phyloP scores from a whole-genome alignment of 1,140 invertebrate genomes.

The Drosophila arawakana region DNA sequence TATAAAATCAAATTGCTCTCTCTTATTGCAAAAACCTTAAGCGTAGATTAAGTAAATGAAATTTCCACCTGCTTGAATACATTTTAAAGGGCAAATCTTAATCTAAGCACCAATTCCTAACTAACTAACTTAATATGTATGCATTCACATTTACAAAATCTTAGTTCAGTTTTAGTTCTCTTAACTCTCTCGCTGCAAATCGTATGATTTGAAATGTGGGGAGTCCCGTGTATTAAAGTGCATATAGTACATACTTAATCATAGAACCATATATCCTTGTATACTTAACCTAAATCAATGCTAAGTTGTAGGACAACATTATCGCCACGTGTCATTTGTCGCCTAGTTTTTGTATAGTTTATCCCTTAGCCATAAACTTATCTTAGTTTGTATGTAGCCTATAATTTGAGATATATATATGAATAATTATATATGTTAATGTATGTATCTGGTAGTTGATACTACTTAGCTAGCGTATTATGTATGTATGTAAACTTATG shows the following conservation, averaged over 20 bases:
- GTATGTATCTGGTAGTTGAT: constrained; percentile 22
- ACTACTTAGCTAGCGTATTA: constrained; percentile 44
- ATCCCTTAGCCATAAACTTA: constrained; percentile 42
- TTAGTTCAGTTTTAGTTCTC: constrained; percentile 24
- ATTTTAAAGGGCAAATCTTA: constrained; percentile 51
- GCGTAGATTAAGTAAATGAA: constrained; percentile 67
- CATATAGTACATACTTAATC: constrained; percentile 40
- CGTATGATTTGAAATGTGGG: background rate
- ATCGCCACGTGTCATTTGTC: constrained; percentile 51
- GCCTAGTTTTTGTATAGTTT: constrained; percentile 53
- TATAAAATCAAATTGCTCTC: background rate
- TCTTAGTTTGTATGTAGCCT: constrained; percentile 32
- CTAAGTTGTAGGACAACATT: constrained; percentile 52
- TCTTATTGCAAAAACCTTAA: constrained; percentile 39
- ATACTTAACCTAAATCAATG: constrained; percentile 35
- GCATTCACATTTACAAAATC: constrained; percentile 8
- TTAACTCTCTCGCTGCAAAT: background rate
- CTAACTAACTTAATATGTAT: constrained; percentile 28
- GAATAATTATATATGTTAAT: constrained; percentile 15
- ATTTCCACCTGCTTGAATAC: constrained; percentile 74
- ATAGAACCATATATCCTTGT: constrained; percentile 25
- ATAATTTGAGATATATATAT: constrained; percentile 25
- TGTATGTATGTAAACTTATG: constrained; percentile 56
- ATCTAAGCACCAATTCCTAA: constrained; percentile 49
- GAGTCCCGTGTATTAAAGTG: constrained; percentile 47